phyloP scores from a whole-genome alignment of 2,888 invertebrate genomes.

The Diploptera punctata region DNA sequence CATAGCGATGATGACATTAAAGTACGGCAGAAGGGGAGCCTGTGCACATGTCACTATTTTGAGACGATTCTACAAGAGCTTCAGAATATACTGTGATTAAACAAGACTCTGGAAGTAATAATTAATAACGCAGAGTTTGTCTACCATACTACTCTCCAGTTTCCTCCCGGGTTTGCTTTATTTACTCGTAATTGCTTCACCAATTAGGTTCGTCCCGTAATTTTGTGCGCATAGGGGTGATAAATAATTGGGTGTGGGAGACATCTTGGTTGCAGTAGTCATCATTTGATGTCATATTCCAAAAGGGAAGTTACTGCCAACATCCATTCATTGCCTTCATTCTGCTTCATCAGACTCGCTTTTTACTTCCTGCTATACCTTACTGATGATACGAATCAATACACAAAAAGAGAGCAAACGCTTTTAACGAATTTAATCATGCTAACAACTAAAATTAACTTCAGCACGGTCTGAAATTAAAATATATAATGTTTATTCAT shows the following conservation, averaged over 20 bases:
- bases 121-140: conserved; percentile 22
- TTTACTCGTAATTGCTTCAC: conserved; percentile 27
- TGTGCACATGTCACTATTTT: no score
- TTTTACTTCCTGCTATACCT: no score
- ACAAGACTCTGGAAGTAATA: conserved; percentile 7
- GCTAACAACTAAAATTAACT: no score
- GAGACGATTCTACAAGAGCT: not conserved
- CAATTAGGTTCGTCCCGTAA: conserved; percentile 29
- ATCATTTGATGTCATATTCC: not conserved
- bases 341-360: conserved; percentile 4
- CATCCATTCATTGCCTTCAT: conserved; percentile 1
- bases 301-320: no score
- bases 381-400: no score
- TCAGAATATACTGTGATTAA: not conserved
- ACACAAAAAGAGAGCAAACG: no score
- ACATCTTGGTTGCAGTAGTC: not conserved
- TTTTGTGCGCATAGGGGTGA: conserved; percentile 7
- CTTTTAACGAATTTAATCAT: no score
- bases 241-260: conserved; percentile 10
- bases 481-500: no score
- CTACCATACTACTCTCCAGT: conserved; percentile 6
- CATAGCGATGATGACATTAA: no score
- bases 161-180: conserved; percentile 9
- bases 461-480: no score
- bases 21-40: no score